These are phyloP conservation scores for Megaleporinus macrocephalus DNA, from an alignment of 2,113 vertebrate genomes.

Conservation along the genomic window DNA sequence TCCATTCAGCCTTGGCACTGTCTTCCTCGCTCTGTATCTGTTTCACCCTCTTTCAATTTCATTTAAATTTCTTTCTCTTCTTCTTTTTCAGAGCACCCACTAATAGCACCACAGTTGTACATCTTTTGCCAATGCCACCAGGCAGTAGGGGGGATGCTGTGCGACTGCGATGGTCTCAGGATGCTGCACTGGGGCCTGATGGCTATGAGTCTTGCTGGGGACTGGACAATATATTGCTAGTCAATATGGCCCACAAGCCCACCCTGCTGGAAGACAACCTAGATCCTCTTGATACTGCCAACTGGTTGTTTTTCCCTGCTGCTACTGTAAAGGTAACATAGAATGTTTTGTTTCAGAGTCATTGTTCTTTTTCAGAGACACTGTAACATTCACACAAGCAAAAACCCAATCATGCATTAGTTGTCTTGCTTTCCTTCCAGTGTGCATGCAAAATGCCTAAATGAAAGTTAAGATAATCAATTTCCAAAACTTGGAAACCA, in stretches of 20 bases:
- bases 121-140: slow-evolving; percentile 89
- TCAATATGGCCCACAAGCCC: slow-evolving; percentile 89
- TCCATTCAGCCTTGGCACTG: not conserved
- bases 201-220: slow-evolving; percentile 98
- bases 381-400: too few species aligned
- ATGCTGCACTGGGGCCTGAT: slow-evolving; percentile 80
- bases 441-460: too few species aligned
- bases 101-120: slow-evolving; percentile 91
- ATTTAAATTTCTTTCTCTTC: not conserved
- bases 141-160: slow-evolving; percentile 82
- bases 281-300: slow-evolving; percentile 93
- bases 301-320: slow-evolving; percentile 99
- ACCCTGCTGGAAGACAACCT: slow-evolving; percentile 91
- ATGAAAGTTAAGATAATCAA: too few species aligned
- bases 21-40: slow-evolving; percentile 27
- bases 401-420: too few species aligned
- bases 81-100: slow-evolving; percentile 84
- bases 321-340: slow-evolving; percentile 90
- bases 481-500: too few species aligned
- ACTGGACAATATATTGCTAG: slow-evolving; percentile 91
- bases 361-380: too few species aligned
- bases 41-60: slow-evolving; percentile 23
- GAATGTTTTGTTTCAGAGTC: not conserved
- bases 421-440: too few species aligned
- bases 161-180: slow-evolving; percentile 93